phyloP scores from a whole-genome alignment of 2,888 invertebrate species.

The Leistus spinibarbis region DNA sequence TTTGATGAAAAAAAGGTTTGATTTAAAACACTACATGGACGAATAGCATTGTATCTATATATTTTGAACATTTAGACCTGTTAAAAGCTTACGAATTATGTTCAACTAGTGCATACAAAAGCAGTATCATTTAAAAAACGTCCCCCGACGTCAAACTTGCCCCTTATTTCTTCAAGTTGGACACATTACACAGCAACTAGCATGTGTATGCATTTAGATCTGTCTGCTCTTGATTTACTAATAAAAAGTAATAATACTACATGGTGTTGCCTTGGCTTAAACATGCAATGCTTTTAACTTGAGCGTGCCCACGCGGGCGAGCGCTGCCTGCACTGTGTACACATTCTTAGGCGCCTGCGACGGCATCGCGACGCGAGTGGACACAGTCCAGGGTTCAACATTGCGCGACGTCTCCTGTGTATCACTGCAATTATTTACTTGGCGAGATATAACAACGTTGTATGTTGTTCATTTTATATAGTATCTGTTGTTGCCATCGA shows the following conservation, averaged over 20 bases:
- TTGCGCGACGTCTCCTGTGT: constrained; percentile 47
- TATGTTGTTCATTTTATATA: neutral
- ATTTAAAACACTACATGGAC: no score
- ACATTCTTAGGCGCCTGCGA: neutral
- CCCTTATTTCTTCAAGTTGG: neutral
- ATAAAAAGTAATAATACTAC: neutral
- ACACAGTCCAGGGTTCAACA: constrained; percentile 1
- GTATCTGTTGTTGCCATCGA: neutral
- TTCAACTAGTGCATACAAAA: neutral
- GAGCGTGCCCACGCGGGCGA: no score
- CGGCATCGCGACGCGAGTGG: neutral
- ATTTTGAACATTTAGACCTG: no score
- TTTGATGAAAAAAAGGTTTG: no score
- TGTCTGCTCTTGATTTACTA: neutral
- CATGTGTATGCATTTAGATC: no score
- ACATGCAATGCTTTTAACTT: neutral
- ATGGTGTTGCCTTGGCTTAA: neutral
- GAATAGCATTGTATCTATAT: no score
- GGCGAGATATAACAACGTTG: constrained; percentile 39
- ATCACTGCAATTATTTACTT: constrained; percentile 56
- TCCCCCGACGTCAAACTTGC: neutral
- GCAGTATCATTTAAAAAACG: neutral
- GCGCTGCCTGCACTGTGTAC: no score
- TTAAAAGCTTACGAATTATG: no score
- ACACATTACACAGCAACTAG: neutral